Conservation (phyloP, 2,113 vertebrate species). For the Planiliza haematocheilus region DNA sequence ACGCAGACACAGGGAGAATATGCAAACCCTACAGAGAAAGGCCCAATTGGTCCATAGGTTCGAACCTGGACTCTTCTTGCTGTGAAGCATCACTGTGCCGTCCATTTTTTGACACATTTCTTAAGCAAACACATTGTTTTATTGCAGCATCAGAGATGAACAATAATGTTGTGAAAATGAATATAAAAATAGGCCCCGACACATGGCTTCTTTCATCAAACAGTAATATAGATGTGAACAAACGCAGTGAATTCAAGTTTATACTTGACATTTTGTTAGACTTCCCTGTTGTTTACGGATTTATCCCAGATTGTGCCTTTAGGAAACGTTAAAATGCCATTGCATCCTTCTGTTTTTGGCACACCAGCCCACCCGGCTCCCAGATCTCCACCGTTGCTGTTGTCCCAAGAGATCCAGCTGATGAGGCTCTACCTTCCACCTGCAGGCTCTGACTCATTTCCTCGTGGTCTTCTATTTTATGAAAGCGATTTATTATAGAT, state of each 20-base stretch:
- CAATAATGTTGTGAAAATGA: too few species aligned
- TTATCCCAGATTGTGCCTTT: constrained; percentile 16
- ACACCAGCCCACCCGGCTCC: not conserved
- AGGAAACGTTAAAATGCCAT: constrained; percentile 13
- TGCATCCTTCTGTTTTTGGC: constrained; percentile 2
- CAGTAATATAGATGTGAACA: not conserved
- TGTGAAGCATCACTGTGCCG: too few species aligned
- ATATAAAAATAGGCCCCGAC: too few species aligned
- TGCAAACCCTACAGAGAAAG: too few species aligned
- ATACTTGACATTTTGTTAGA: not conserved
- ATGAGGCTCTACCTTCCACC: constrained; percentile 19
- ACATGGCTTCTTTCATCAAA: too few species aligned
- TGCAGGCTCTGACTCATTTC: constrained; percentile 7
- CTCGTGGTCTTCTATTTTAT: not conserved
- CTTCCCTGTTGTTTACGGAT: not conserved
- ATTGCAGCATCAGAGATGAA: too few species aligned
- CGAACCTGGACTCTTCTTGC: too few species aligned
- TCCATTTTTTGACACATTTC: too few species aligned
- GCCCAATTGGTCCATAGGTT: too few species aligned
- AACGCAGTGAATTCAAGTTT: not conserved
- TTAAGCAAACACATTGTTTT: too few species aligned
- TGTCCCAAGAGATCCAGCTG: constrained; percentile 8
- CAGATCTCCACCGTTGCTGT: not conserved
- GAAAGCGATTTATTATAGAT: not conserved
- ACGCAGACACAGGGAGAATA: too few species aligned